These are phyloP conservation scores for Tenualosa ilisha DNA, from an alignment of 2,797 vertebrate species.

Conservation along the genomic window DNA sequence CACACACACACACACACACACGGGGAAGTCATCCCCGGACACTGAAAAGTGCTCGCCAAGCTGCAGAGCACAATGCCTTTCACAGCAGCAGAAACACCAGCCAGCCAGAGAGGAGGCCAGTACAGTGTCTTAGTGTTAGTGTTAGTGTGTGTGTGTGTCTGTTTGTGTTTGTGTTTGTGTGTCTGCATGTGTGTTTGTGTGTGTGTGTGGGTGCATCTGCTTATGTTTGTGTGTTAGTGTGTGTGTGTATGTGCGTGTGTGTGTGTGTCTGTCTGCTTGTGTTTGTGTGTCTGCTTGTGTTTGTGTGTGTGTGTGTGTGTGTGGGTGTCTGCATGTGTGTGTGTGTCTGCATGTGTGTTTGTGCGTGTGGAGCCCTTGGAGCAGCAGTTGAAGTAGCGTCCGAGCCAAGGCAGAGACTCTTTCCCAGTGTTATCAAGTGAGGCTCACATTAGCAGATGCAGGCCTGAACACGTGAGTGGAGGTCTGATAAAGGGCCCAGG, in stretches of 20 bases:
- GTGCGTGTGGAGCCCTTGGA: neutral
- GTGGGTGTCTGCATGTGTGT: too few species aligned
- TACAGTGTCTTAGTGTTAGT: neutral
- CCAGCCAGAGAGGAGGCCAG: neutral
- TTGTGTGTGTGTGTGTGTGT: too few species aligned
- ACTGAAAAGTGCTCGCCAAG: neutral
- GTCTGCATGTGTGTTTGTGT: too few species aligned
- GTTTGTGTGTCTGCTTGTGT: too few species aligned
- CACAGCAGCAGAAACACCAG: neutral
- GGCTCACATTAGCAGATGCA: neutral
- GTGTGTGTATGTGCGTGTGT: too few species aligned
- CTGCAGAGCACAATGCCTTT: neutral
- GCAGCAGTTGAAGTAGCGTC: neutral
- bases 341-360: too few species aligned
- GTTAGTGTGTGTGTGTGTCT: too few species aligned
- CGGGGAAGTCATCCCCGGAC: neutral
- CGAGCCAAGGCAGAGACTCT: neutral
- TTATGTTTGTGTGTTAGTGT: too few species aligned
- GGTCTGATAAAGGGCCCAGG: neutral
- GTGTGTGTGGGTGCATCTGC: too few species aligned
- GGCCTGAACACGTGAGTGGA: neutral
- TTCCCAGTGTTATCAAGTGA: conserved; percentile 13
- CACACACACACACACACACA: conserved; percentile 15
- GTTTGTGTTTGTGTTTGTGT: too few species aligned
- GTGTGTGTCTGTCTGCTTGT: too few species aligned